phyloP scores from a whole-genome alignment of 2,113 vertebrate genomes.

The Hypanus sabinus region DNA sequence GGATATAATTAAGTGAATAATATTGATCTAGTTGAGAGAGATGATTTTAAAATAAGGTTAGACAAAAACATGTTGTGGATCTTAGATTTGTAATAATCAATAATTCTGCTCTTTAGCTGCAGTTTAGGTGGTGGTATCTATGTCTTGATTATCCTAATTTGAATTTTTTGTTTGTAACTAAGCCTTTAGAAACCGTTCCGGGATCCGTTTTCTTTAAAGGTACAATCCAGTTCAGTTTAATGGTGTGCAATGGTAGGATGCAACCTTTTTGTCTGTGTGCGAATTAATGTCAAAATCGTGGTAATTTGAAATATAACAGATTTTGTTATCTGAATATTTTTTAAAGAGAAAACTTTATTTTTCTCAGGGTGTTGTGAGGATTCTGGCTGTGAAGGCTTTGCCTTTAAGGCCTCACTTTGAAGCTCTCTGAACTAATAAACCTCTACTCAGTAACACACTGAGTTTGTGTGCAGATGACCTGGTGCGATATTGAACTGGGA shows the following conservation, averaged over 20 bases:
- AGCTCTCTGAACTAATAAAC: background rate
- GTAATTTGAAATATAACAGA: background rate
- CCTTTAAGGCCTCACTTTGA: background rate
- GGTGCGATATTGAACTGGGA: background rate
- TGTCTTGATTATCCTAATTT: constrained; percentile 2
- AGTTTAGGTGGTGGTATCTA: no score
- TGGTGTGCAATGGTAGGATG: background rate
- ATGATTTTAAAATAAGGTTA: background rate
- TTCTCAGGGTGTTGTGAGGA: background rate
- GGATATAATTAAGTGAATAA: background rate
- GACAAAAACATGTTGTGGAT: background rate
- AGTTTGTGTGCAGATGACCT: background rate
- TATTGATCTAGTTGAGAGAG: background rate
- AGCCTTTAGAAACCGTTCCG: background rate
- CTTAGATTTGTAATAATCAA: background rate
- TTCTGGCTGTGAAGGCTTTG: background rate
- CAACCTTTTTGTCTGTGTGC: background rate
- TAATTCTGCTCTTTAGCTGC: background rate
- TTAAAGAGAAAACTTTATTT: background rate
- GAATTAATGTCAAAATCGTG: background rate
- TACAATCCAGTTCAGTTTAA: background rate
- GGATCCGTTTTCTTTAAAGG: background rate
- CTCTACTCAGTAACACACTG: background rate
- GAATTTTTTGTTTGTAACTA: background rate
- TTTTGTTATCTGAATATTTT: background rate